These are phyloP conservation scores for Halocaridina rubra DNA, from an alignment of 2,888 invertebrate species.

Conservation along the genomic window DNA sequence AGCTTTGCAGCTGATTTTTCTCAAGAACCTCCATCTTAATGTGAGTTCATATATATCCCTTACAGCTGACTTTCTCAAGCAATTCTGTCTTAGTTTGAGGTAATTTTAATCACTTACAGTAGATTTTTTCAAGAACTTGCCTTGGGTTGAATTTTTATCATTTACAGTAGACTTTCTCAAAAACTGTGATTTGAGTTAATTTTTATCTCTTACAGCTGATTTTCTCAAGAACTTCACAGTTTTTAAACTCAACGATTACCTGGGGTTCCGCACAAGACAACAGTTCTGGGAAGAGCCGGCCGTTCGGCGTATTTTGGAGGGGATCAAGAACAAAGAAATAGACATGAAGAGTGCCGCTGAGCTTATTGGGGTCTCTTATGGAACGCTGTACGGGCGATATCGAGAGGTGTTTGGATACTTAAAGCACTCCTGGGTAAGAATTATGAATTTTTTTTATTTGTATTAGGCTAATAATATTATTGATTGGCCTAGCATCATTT, in stretches of 20 bases:
- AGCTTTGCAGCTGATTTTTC: too few relatives aligned
- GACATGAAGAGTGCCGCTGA: constrained; percentile 95
- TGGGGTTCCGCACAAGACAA: constrained; percentile 85
- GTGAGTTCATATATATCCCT: too few relatives aligned
- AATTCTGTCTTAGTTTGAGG: too few relatives aligned
- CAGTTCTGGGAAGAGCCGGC: constrained; percentile 95
- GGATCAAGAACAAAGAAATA: constrained; percentile 83
- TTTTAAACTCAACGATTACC: constrained; percentile 86
- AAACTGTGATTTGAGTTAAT: too few relatives aligned
- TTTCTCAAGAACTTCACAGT: constrained; percentile 70
- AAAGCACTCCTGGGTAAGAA: constrained; percentile 62
- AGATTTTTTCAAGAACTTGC: too few relatives aligned
- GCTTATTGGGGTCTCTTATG: constrained; percentile 89
- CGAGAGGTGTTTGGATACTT: constrained; percentile 73
- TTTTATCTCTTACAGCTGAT: constrained; percentile 50
- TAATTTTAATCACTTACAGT: too few relatives aligned
- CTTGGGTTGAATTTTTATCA: too few relatives aligned
- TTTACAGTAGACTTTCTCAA: too few relatives aligned
- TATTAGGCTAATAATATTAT: too few relatives aligned
- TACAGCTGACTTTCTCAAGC: too few relatives aligned
- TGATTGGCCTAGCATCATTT: too few relatives aligned
- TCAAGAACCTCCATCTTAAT: too few relatives aligned
- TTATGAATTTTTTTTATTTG: background rate
- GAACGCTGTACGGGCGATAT: constrained; percentile 89
- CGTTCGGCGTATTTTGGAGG: constrained; percentile 88